A percentile compares a stretch with the other conserved stretches of the same genome.
Conservation (phyloP, 2,797 vertebrate genomes). For the Avahi laniger region DNA sequence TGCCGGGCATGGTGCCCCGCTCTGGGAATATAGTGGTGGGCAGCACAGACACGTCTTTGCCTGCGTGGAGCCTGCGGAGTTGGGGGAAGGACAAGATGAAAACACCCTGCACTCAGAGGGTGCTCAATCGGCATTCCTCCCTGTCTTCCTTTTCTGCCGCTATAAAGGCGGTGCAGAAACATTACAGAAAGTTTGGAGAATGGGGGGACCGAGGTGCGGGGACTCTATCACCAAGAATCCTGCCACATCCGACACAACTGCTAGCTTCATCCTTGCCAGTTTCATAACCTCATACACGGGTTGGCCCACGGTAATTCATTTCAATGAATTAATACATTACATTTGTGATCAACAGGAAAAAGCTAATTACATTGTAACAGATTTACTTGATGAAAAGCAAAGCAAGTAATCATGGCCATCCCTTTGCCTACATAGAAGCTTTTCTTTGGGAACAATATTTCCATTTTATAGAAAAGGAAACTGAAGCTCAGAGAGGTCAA, state of each 20-base stretch:
- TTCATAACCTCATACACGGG: neutral
- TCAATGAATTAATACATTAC: neutral
- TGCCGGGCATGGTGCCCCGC: neutral
- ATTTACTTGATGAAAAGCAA: neutral
- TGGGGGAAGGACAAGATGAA: neutral
- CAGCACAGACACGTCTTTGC: neutral
- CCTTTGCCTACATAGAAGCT: neutral
- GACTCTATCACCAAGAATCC: neutral
- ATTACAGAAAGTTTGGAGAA: neutral
- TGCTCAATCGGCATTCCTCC: neutral
- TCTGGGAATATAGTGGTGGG: rapidly evolving
- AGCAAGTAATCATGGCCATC: neutral
- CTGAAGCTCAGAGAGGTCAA: neutral
- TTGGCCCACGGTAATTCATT: neutral
- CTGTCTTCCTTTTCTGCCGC: neutral
- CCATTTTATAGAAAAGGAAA: neutral
- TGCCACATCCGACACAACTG: neutral
- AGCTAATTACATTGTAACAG: neutral
- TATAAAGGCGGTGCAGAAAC: neutral
- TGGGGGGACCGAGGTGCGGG: too few species aligned
- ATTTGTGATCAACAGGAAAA: neutral
- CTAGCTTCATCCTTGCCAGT: neutral
- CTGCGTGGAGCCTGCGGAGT: rapidly evolving
- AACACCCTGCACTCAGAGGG: neutral
- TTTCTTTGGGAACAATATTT: neutral